These are phyloP conservation scores for Drosophila parvula DNA, from an alignment of 1,140 invertebrate species.

Conservation along the genomic window DNA sequence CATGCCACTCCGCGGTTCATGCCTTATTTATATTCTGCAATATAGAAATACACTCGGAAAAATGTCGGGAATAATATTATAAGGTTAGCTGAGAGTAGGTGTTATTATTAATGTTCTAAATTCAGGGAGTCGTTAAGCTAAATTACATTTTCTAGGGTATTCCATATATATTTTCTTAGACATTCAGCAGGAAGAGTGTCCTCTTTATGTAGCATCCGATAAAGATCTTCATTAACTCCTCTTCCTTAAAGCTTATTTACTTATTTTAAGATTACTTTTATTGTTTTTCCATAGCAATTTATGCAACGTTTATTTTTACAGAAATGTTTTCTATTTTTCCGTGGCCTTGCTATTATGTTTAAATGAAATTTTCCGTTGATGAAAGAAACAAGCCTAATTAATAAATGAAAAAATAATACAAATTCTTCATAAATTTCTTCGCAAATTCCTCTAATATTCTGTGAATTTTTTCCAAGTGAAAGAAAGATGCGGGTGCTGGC, in stretches of 20 bases:
- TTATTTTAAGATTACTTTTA: no score
- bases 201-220: no score
- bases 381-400: not conserved
- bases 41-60: slow-evolving; percentile 5
- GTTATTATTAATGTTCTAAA: not conserved
- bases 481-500: slow-evolving; percentile 35
- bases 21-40: slow-evolving; percentile 33
- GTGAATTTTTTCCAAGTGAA: not conserved
- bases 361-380: not conserved
- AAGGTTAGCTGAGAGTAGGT: not conserved
- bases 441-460: not conserved
- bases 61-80: not conserved
- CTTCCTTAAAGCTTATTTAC: no score
- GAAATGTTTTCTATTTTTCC: not conserved
- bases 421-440: not conserved
- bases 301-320: not conserved
- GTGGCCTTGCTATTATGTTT: not conserved
- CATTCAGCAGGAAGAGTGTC: no score
- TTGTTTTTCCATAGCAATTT: not conserved
- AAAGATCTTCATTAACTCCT: no score
- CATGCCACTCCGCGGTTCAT: not conserved
- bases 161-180: no score
- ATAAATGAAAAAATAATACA: not conserved
- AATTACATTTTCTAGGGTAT: no score
- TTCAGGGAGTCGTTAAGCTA: no score